These are phyloP conservation scores for Pseudomyrmex concolor DNA, from an alignment of 1,140 invertebrate species.

Conservation along the genomic window DNA sequence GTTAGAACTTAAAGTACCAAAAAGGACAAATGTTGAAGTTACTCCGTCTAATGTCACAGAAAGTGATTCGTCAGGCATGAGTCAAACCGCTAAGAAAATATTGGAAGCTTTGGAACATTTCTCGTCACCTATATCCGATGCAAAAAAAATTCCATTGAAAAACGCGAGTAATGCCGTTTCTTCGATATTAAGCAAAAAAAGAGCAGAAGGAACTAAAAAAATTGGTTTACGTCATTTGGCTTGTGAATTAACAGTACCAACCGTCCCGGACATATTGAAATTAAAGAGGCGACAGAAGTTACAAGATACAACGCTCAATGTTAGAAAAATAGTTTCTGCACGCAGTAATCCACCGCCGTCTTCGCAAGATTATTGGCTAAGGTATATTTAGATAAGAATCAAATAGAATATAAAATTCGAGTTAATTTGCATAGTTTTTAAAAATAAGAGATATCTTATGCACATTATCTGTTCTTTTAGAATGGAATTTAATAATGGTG, in stretches of 20 bases:
- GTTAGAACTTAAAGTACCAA: conserved; percentile 80
- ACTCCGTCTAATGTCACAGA: conserved; percentile 82
- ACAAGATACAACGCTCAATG: conserved; percentile 87
- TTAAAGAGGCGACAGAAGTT: conserved; percentile 85
- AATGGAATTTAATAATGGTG: conserved; percentile 69
- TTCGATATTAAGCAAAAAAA: conserved; percentile 66
- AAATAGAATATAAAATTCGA: conserved; percentile 2
- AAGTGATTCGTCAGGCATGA: conserved; percentile 81
- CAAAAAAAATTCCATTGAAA: conserved; percentile 88
- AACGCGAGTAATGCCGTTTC: conserved; percentile 57
- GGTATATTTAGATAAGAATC: conserved; percentile 68
- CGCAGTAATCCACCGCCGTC: conserved; percentile 65
- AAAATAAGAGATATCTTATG: background rate
- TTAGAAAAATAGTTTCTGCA: conserved; percentile 87
- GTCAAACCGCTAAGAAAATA: conserved; percentile 89
- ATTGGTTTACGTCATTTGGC: conserved; percentile 83
- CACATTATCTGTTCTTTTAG: conserved; percentile 54
- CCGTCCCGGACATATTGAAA: conserved; percentile 87
- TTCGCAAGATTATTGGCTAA: conserved; percentile 79
- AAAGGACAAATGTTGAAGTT: conserved; percentile 82
- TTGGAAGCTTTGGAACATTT: conserved; percentile 90
- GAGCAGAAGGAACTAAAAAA: conserved; percentile 65
- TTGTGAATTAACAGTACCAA: conserved; percentile 86
- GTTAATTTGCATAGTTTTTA: background rate
- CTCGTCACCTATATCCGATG: conserved; percentile 90